Evolutionary conservation across 1,140 invertebrate genomes (phyloP).

Genomic region (Potamilus streckersoni): DNA sequence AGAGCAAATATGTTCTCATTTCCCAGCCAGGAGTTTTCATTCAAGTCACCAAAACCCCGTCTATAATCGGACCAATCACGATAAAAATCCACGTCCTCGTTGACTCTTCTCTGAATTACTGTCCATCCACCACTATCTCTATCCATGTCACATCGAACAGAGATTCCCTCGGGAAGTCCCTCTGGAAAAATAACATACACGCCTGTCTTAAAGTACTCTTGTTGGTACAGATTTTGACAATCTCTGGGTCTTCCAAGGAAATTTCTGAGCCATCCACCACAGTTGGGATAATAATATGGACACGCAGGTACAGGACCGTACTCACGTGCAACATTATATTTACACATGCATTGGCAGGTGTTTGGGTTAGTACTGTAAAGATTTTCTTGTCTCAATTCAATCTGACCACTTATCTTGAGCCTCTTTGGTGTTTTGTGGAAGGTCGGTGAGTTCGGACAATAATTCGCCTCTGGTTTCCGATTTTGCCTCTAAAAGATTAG

Average conservation of each 20-base stretch:
- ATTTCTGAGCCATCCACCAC: too few relatives aligned
- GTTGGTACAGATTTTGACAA: conserved; percentile 3
- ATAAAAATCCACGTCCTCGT: conserved; percentile 1
- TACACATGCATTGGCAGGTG: too few relatives aligned
- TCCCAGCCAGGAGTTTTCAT: conserved; percentile 7
- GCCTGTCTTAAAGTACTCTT: neutral
- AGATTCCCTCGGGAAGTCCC: neutral
- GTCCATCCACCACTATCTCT: conserved; percentile 8
- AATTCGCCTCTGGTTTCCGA: too few relatives aligned
- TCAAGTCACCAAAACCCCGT: conserved; percentile 3
- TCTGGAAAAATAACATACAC: conserved; percentile 2
- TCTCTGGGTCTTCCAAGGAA: conserved; percentile 3
- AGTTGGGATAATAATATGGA: too few relatives aligned
- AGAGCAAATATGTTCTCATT: conserved; percentile 7
- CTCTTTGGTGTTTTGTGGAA: too few relatives aligned
- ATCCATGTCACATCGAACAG: neutral
- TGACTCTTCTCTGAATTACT: conserved; percentile 7
- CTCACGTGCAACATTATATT: too few relatives aligned
- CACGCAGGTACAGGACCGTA: too few relatives aligned
- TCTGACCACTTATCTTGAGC: too few relatives aligned
- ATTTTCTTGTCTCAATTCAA: too few relatives aligned
- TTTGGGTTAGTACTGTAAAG: too few relatives aligned
- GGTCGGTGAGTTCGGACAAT: too few relatives aligned
- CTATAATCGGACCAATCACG: conserved; percentile 4
- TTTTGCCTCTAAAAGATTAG: too few relatives aligned